These are phyloP conservation scores for Calcarius lapponicus DNA, from an alignment of 2,797 vertebrate genomes.

Conservation along the genomic window DNA sequence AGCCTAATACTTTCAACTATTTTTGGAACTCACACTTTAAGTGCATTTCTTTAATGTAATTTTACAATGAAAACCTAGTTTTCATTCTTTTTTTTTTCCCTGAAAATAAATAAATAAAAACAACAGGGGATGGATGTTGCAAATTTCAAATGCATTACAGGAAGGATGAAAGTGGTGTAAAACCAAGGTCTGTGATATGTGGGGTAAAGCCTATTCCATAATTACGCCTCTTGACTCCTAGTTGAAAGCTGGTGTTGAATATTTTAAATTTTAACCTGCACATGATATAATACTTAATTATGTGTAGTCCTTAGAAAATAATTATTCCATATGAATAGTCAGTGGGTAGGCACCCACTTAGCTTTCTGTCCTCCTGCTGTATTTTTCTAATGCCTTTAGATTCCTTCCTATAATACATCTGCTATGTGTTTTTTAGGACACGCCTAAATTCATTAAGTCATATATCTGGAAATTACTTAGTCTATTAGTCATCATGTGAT, in stretches of 20 bases:
- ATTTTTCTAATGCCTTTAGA: neutral
- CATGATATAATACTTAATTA: neutral
- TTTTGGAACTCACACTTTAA: neutral
- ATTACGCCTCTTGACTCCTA: neutral
- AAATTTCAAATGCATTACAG: neutral
- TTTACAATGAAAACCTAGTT: neutral
- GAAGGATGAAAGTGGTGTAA: neutral
- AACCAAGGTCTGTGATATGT: neutral
- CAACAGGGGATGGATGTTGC: neutral
- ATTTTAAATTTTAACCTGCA: neutral
- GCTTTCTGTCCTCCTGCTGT: neutral
- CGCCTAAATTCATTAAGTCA: conserved; percentile 4
- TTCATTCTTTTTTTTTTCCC: neutral
- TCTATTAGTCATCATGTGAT: conserved; percentile 10
- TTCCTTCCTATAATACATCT: neutral
- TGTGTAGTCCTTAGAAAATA: neutral
- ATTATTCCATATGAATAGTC: neutral
- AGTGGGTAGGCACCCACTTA: neutral
- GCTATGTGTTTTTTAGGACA: neutral
- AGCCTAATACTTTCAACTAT: neutral
- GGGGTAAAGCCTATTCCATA: neutral
- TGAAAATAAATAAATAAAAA: neutral
- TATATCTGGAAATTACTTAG: neutral
- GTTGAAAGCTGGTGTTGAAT: neutral
- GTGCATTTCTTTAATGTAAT: neutral